Percentiles rank a stretch among this genome's conserved stretches.
Evolutionary conservation across 1,140 invertebrate species (phyloP).

Genomic region (Polyergus mexicanus): DNA sequence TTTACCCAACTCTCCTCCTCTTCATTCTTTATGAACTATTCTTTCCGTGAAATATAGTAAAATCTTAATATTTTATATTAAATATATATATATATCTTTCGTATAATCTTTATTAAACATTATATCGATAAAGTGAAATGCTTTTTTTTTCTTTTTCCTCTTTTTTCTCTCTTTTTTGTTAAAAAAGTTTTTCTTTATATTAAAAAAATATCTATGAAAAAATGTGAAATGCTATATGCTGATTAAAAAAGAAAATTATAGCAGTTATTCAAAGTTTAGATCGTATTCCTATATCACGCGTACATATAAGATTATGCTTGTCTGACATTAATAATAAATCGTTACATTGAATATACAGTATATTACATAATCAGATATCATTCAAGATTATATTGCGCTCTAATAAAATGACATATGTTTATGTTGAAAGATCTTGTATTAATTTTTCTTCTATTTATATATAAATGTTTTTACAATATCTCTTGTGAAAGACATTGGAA

Average conservation of each 20-base stretch:
- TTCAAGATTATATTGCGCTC: neutral
- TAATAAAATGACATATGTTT: neutral
- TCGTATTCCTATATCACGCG: neutral
- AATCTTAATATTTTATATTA: neutral
- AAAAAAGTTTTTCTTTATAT: neutral
- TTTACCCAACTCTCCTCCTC: neutral
- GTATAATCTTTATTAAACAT: neutral
- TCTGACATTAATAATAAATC: too few relatives aligned
- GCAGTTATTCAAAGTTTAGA: neutral
- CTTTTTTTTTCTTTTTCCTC: neutral
- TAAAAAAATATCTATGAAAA: neutral
- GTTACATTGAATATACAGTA: neutral
- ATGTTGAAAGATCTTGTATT: neutral
- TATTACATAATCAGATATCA: neutral
- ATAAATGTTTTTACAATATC: neutral
- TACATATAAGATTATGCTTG: neutral
- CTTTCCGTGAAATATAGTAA: neutral
- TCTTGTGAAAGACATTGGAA: neutral
- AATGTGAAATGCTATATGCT: neutral
- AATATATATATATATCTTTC: constrained; percentile 8
- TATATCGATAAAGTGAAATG: neutral
- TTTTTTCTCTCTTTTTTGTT: too few relatives aligned
- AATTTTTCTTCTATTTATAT: neutral
- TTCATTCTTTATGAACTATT: neutral
- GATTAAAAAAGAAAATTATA: neutral